phyloP scores from a whole-genome alignment of 2,797 vertebrate genomes.

The Cryptoblepharus egeriae region DNA sequence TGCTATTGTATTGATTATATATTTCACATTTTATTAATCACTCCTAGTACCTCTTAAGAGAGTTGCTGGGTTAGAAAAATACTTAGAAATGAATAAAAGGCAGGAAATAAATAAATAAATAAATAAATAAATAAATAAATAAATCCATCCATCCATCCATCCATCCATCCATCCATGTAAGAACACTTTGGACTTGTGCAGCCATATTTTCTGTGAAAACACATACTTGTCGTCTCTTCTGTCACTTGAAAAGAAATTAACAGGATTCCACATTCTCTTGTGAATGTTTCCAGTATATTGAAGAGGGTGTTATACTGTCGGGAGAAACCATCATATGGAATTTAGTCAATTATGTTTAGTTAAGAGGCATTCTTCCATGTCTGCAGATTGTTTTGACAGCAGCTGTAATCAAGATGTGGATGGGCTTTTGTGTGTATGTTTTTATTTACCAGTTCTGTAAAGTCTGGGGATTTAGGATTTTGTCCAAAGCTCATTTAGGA shows the following conservation, averaged over 20 bases:
- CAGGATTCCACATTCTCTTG: constrained; percentile 42
- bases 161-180: too few relatives aligned
- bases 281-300: constrained; percentile 65
- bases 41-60: too few relatives aligned
- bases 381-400: constrained; percentile 43
- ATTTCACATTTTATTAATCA: too few relatives aligned
- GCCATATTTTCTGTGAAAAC: constrained; percentile 25
- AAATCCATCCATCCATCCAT: too few relatives aligned
- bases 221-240: constrained; percentile 24
- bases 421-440: constrained; percentile 32
- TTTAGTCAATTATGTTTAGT: constrained; percentile 63
- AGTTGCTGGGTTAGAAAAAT: too few relatives aligned
- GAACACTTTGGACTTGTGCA: constrained; percentile 21
- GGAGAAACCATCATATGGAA: constrained; percentile 71
- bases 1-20: too few relatives aligned
- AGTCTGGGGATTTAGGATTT: constrained; percentile 27
- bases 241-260: constrained; percentile 35
- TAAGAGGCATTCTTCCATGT: constrained; percentile 64
- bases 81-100: not conserved
- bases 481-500: constrained; percentile 43
- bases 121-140: too few relatives aligned
- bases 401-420: constrained; percentile 73
- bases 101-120: too few relatives aligned
- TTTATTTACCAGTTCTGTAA: constrained; percentile 62
- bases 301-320: constrained; percentile 52